Evolutionary conservation across 2,797 vertebrate genomes (phyloP), one percentile per base, ranked within the genome.

Genomic region (Myoxocephalus aenaeus): DNA sequence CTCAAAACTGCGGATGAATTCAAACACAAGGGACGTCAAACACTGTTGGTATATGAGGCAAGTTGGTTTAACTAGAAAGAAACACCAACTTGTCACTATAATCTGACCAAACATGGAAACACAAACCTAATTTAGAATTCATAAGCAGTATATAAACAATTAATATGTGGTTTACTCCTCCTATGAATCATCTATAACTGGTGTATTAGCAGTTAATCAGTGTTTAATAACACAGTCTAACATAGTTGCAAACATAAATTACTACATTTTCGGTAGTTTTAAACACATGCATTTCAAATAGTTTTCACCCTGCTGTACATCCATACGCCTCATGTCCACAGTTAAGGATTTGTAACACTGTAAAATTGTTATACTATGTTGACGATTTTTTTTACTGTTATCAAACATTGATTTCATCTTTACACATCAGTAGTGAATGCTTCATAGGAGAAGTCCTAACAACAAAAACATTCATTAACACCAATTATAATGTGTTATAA

Each of bases 131-230:
- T 46, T 25, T 40, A 65, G 65, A 36, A 73, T 73, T 61, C 34
- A 62, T 53, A 56, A 73, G 64, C 50, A 70, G 53, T 34, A 32
- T 36, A 59, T 65, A 9, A 80, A 77, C 48, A 75, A 34, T 17
- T 7, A 5, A 69, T 34, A 15, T 59, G 56, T 51, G 34, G 12
- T 71, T 71, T 22, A 64, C 18, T 57, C 0, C 2, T 64, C 7
- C 8, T 32, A 20, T 56, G 10, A 63, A 20, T 12, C 38, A 40
- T 48, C 53, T 1, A 59, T 38, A 32, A 40, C 17, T 20, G 13
- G 12, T 54, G 27, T n/a, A 14, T 38, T 11, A 38, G 72, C 42
- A 12, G 11, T 22, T n/a, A 36, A 59, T 51, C 13, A 65, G 57
- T 46, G 3, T 73, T 59, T 80, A n/a, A 61, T 29, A 50, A 29